Evolutionary conservation across 2,797 vertebrate species (phyloP).

Genomic region (Pipistrellus kuhlii): DNA sequence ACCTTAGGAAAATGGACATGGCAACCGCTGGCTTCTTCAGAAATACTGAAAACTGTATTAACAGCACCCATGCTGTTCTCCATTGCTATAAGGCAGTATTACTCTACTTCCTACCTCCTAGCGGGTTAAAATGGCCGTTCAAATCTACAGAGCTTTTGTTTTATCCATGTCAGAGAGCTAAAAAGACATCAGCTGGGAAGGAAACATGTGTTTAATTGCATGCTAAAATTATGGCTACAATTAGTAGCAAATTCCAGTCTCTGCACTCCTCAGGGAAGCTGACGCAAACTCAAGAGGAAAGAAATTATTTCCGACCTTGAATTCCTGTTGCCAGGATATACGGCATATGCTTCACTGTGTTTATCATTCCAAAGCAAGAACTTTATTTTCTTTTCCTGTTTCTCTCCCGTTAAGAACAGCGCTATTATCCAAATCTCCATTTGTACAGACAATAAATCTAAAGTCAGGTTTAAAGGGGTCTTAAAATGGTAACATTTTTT

Average conservation of each 20-base stretch:
- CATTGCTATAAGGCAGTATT: conserved; percentile 27
- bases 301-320: conserved; percentile 78
- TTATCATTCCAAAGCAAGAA: conserved; percentile 72
- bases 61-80: neutral
- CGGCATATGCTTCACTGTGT: neutral
- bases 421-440: conserved; percentile 73
- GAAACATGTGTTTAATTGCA: conserved; percentile 82
- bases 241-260: conserved; percentile 78
- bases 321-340: conserved; percentile 77
- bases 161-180: conserved; percentile 65
- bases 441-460: conserved; percentile 73
- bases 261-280: conserved; percentile 68
- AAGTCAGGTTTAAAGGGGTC: conserved; percentile 72
- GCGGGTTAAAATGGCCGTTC: conserved; percentile 1
- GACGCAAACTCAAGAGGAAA: conserved; percentile 69
- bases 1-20: neutral
- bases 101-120: neutral
- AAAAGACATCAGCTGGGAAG: conserved; percentile 78
- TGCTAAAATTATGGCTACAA: conserved; percentile 81
- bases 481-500: conserved; percentile 74
- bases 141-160: conserved; percentile 59
- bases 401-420: conserved; percentile 75
- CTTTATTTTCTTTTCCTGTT: conserved; percentile 79
- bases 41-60: neutral
- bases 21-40: neutral